These are phyloP conservation scores for Myocastor coypus DNA, from an alignment of 2,113 vertebrate genomes.

Conservation along the genomic window DNA sequence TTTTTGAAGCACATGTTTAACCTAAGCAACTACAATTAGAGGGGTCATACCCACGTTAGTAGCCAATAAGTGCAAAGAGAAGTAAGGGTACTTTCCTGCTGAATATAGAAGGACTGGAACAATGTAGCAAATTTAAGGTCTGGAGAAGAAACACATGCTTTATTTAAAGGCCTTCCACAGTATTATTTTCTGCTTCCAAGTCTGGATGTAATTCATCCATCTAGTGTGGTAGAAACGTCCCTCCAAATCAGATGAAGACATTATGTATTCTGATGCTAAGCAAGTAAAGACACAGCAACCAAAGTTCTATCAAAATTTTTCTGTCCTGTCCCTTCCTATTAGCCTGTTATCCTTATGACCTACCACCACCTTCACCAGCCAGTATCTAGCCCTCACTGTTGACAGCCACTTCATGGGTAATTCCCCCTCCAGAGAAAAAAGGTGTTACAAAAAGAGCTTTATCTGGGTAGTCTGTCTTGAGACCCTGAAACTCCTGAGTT, in stretches of 20 bases:
- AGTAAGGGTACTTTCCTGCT: slow-evolving; percentile 51
- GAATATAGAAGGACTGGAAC: slow-evolving; percentile 63
- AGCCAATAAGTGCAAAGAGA: background rate
- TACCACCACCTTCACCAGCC: background rate
- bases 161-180: slow-evolving; percentile 60
- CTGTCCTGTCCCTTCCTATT: slow-evolving; percentile 41
- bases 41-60: background rate
- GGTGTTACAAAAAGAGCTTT: slow-evolving; percentile 13
- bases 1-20: slow-evolving; percentile 58
- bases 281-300: slow-evolving; percentile 15
- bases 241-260: slow-evolving; percentile 42
- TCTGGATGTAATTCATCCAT: background rate
- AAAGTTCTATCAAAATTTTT: slow-evolving; percentile 31
- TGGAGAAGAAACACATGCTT: slow-evolving; percentile 51
- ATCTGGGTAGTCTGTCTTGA: slow-evolving; percentile 41
- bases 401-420: slow-evolving; percentile 27
- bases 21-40: slow-evolving; percentile 60
- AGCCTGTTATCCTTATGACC: slow-evolving; percentile 21
- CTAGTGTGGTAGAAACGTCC: slow-evolving; percentile 40
- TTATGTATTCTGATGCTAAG: slow-evolving; percentile 21
- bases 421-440: slow-evolving; percentile 50
- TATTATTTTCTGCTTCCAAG: slow-evolving; percentile 44
- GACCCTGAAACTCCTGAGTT: slow-evolving; percentile 21
- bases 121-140: slow-evolving; percentile 45
- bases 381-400: background rate